Evolutionary conservation across 1,140 invertebrate genomes (phyloP).

Genomic region (Drosophila mojavensis): DNA sequence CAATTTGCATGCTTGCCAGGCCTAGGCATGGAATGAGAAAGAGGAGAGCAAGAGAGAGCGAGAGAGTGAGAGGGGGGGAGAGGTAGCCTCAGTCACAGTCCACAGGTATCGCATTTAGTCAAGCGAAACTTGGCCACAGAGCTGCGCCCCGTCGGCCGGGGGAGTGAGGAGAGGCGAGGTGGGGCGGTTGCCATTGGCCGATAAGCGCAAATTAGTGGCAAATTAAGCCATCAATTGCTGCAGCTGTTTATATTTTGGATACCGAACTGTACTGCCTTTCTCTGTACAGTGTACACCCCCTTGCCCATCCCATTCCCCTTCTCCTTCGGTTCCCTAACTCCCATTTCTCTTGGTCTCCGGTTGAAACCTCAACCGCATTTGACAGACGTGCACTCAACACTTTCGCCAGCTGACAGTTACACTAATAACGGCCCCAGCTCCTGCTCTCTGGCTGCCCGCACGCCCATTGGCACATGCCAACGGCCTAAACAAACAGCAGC

Average conservation of each 20-base stretch:
- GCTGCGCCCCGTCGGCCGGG: not conserved
- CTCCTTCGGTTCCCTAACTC: too few relatives aligned
- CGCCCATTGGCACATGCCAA: constrained; percentile 18
- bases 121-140: constrained; percentile 31
- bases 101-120: constrained; percentile 21
- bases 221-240: constrained; percentile 73
- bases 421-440: constrained; percentile 59
- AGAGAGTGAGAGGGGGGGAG: too few relatives aligned
- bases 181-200: not conserved
- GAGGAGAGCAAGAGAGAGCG: too few relatives aligned
- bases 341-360: constrained; percentile 9
- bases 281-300: not conserved
- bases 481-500: constrained; percentile 40
- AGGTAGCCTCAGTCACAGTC: constrained; percentile 1
- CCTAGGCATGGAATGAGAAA: not conserved
- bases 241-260: constrained; percentile 52
- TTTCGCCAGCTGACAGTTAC: constrained; percentile 75
- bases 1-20: constrained; percentile 64
- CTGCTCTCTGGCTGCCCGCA: not conserved
- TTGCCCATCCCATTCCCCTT: not conserved
- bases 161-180: not conserved
- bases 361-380: constrained; percentile 47
- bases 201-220: constrained; percentile 79
- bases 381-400: constrained; percentile 78
- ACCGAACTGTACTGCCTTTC: constrained; percentile 16